Percentiles rank a stretch among this genome's conserved stretches.
phyloP scores from a whole-genome alignment of 2,888 invertebrate species.

The Branchipolynoe longqiensis region DNA sequence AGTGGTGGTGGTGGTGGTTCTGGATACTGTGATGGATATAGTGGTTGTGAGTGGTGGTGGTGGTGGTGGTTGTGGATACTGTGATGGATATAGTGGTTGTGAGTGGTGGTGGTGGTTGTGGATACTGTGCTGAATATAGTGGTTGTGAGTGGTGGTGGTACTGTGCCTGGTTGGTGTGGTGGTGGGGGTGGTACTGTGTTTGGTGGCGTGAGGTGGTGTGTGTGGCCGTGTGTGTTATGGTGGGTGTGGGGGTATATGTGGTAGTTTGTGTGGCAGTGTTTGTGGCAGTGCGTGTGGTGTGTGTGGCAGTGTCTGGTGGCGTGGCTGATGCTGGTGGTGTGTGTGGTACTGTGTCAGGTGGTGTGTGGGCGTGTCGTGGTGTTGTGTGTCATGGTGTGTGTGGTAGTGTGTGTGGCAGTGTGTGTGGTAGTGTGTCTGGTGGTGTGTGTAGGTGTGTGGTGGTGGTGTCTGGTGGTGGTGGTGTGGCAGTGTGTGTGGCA shows the following conservation, averaged over 20 bases:
- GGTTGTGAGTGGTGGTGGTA: not conserved
- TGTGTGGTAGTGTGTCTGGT: not conserved
- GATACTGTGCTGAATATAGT: not conserved
- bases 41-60: not conserved
- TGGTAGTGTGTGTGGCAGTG: not conserved
- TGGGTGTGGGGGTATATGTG: too few relatives aligned
- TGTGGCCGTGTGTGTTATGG: not conserved
- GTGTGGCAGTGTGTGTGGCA: not conserved
- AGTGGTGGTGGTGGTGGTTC: not conserved
- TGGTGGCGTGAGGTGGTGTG: not conserved
- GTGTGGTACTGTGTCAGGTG: not conserved
- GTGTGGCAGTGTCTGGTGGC: not conserved
- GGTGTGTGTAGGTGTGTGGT: not conserved
- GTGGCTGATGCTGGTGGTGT: not conserved
- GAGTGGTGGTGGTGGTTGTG: too few relatives aligned
- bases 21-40: not conserved
- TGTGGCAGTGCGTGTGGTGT: not conserved
- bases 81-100: too few relatives aligned
- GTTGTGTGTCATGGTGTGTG: not conserved
- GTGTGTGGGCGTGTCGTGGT: not conserved
- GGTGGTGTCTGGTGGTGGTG: not conserved
- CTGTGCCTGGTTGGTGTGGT: not conserved
- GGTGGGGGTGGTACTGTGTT: not conserved
- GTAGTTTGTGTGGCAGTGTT: not conserved
- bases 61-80: too few relatives aligned